phyloP scores from a whole-genome alignment of 2,797 vertebrate genomes.

The Neosalanx taihuensis region DNA sequence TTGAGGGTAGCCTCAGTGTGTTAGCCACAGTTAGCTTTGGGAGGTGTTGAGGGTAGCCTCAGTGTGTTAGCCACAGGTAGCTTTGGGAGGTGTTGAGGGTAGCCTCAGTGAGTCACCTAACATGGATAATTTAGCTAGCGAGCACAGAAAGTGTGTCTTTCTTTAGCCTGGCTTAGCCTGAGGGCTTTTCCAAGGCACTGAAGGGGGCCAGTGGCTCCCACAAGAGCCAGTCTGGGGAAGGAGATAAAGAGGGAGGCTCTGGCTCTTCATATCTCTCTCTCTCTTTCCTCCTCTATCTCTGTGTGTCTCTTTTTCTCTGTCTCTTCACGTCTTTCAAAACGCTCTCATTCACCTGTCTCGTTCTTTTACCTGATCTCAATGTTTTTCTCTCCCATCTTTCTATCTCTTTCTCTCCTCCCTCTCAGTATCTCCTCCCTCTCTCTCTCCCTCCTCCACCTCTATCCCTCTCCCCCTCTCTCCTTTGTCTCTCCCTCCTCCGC shows the following conservation, averaged over 20 bases:
- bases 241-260: background rate
- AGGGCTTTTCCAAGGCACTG: constrained; percentile 31
- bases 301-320: constrained; percentile 1
- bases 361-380: too few relatives aligned
- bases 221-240: background rate
- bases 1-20: background rate
- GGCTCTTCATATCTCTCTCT: background rate
- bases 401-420: background rate
- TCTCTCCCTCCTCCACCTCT: too few relatives aligned
- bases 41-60: background rate
- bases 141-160: constrained; percentile 37
- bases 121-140: constrained; percentile 56
- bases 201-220: too few relatives aligned
- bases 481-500: too few relatives aligned
- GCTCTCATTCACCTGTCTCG: too few relatives aligned
- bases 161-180: constrained; percentile 48
- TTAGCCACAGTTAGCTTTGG: background rate
- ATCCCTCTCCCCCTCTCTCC: too few relatives aligned
- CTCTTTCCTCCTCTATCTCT: background rate
- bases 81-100: background rate
- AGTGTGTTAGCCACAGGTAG: background rate
- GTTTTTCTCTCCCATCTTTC: background rate
- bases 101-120: constrained; percentile 16
- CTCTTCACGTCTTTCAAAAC: constrained; percentile 8
- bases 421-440: too few relatives aligned